Conservation (phyloP, 2,888 invertebrate genomes). For the Phyllotreta cruciferae region DNA sequence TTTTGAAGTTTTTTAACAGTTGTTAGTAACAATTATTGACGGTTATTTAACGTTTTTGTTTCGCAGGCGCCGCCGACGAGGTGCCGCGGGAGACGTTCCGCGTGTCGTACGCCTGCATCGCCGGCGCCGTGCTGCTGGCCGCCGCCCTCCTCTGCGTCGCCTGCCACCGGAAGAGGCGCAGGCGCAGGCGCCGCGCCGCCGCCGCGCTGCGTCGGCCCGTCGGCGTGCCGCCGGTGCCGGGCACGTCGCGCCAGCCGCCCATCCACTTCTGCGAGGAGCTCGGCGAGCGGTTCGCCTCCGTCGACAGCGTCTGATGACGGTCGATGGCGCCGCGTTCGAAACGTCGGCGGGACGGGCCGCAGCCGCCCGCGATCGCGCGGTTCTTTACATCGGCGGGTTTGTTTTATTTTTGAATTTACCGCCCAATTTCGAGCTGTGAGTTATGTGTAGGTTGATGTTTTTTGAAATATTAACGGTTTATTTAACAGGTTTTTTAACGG, state of each 20-base stretch:
- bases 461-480: too few species aligned
- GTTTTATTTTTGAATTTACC: too few species aligned
- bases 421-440: too few species aligned
- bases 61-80: slow-evolving; percentile 56
- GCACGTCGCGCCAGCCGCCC: slow-evolving; percentile 57
- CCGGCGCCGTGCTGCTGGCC: slow-evolving; percentile 60
- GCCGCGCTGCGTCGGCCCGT: slow-evolving; percentile 60
- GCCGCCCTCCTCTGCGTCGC: slow-evolving; percentile 62
- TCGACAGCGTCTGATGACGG: slow-evolving; percentile 66
- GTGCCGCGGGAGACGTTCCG: slow-evolving; percentile 53
- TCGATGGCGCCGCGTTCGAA: slow-evolving; percentile 50
- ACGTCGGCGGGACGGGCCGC: slow-evolving; percentile 35
- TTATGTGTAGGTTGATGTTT: too few species aligned
- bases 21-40: too few species aligned
- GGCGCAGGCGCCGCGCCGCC: slow-evolving; percentile 61
- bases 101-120: slow-evolving; percentile 54
- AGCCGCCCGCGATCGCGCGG: too few species aligned
- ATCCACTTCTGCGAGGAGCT: slow-evolving; percentile 65
- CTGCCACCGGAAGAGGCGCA: slow-evolving; percentile 64
- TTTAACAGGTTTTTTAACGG: too few species aligned
- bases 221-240: slow-evolving; percentile 56
- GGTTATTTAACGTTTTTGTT: not conserved
- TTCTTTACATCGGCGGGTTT: too few species aligned
- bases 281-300: slow-evolving; percentile 65
- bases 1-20: not conserved